Evolutionary conservation across 1,140 invertebrate species (phyloP), one percentile per base, ranked within the genome.

Genomic region (Triops longicaudatus): DNA sequence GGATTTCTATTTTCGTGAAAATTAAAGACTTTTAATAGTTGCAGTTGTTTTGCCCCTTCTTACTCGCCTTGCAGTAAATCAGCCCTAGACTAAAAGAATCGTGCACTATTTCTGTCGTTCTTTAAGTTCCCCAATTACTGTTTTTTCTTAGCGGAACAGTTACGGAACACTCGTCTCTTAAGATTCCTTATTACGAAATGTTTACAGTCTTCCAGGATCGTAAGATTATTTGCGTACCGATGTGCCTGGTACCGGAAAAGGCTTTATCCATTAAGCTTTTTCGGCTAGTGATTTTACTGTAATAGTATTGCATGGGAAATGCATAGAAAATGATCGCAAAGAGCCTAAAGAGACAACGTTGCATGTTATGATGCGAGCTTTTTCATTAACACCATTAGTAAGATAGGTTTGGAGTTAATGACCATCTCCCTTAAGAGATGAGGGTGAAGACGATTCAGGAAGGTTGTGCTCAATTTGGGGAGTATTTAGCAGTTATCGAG

Each of bases 341-440:
- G 50, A 5, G 50, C 14, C 50, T 17, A 63, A 6, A 22, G n/a
- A 63, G 50, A 63, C 31, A 37, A 4, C 31, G 2, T 4, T 14
- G 17, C 50, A 63, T 63, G 10, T 63, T 63, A 12, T 63, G 44
- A 3, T 10, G 6, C 10, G 14, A 17, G 50, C 10, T n/a, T 63
- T 6, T 63, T 63, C 50, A 63, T 63, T 63, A 63, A 63, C 50
- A 63, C 50, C 50, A 63, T 63, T 63, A 63, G 50, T 63, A 63
- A 63, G 50, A 63, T 63, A 22, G 50, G 14, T 17, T 63, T 63
- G 5, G 44, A 63, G 44, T 63, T 63, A 63, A 63, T 22, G 50
- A 63, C 50, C 50, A 22, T 63, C n/a, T 17, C 1, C 17, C 17
- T n/a, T 63, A 5, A 63, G 14, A 7, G 14, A 12, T 12, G 22